Base-by-base conservation (phyloP, 2,113 vertebrate genomes). In the Epinephelus fuscoguttatus region DNA sequence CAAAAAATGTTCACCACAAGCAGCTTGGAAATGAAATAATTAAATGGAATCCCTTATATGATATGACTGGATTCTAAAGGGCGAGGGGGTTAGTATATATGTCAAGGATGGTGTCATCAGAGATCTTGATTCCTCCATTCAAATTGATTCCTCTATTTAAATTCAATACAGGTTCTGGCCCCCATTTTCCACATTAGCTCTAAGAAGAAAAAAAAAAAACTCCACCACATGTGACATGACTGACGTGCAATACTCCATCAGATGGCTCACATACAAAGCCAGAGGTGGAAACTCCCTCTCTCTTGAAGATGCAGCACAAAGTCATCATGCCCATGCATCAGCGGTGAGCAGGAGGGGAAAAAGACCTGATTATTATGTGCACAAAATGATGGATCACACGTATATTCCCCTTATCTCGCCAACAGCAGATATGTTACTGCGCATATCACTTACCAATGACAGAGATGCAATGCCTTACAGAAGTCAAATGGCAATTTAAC, bases 401-500 rank as follows among this genome's bases (percentile, higher is more conserved):
- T 83, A 68, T 75, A 81, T 81, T 73, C 70, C 27, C 53, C 84
- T 88, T 91, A 93, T 91, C 88, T 89, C 49, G 61, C 89, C 80
- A 88, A 78, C 78, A 88, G 70, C 89, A 91, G 70, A 45, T 69
- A 68, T 81, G 68, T 70, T 70, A 40, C 68, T 77, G 82, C 68
- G n/a, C 76, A 70, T 84, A 88, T 90, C 89, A 85, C 82, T 81
- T 71, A 87, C 75, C 78, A 84, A 63, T 84, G 83, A 85, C 67
- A 79, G 75, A 81, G 80, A 88, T 89, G 83, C 82, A 85, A 60
- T 13, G 70, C 86, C 89, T 90, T 64, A 84, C 71, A 91, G 61
- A 87, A 88, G 90, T 91, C 87, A 92, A 91, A 88, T 59, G 71
- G 82, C 84, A 93, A 76, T 90, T 91, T 91, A 84, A 85, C 87